Evolutionary conservation across 1,140 invertebrate genomes (phyloP).

Genomic region (Drosophila pachea): DNA sequence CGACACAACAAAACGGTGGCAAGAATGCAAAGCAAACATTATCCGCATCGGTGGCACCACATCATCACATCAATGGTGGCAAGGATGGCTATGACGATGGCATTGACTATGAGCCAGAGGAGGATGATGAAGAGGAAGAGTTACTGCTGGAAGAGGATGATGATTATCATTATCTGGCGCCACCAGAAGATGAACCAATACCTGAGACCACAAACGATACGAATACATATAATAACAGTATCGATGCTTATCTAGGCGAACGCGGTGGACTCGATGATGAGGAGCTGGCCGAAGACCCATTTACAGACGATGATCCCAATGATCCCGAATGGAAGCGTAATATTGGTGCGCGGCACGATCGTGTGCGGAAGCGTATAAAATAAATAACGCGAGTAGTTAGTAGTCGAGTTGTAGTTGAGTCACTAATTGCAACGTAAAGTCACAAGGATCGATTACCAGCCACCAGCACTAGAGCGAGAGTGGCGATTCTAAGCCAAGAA

Average conservation of each 20-base stretch:
- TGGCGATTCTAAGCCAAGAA: background rate
- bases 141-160: conserved; percentile 58
- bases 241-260: conserved; percentile 61
- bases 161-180: conserved; percentile 68
- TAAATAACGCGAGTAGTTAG: conserved; percentile 13
- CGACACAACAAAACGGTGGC: conserved; percentile 10
- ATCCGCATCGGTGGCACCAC: background rate
- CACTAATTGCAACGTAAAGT: background rate
- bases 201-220: conserved; percentile 8
- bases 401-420: background rate
- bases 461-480: background rate
- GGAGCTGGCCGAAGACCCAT: conserved; percentile 82
- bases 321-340: conserved; percentile 86
- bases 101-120: conserved; percentile 46
- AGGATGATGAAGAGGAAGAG: conserved; percentile 45
- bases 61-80: conserved; percentile 14
- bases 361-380: conserved; percentile 42
- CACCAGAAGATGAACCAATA: conserved; percentile 57
- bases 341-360: conserved; percentile 30
- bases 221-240: conserved; percentile 46
- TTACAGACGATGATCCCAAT: conserved; percentile 86
- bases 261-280: conserved; percentile 49
- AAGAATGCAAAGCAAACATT: conserved; percentile 16
- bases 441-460: no score
- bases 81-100: conserved; percentile 12